Percentiles rank a stretch among this genome's conserved stretches.
Evolutionary conservation across 2,113 vertebrate genomes (phyloP).

Genomic region (Verasper variegatus): DNA sequence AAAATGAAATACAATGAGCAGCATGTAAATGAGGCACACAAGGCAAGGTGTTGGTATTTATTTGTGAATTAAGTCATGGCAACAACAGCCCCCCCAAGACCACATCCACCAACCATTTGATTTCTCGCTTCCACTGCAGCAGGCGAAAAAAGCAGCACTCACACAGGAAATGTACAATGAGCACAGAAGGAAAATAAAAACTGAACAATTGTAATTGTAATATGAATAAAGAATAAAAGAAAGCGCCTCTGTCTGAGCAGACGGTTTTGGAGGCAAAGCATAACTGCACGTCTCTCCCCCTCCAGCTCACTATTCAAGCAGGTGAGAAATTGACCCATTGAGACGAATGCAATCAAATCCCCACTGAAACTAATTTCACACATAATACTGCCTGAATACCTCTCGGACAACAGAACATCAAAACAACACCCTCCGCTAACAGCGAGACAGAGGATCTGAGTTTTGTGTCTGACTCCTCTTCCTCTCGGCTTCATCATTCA

Average conservation of each 20-base stretch:
- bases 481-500: too few relatives aligned
- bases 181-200: not conserved
- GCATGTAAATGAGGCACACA: conserved; percentile 47
- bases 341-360: conserved; percentile 2
- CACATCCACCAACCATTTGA: not conserved
- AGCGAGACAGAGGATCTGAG: not conserved
- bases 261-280: not conserved
- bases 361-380: not conserved
- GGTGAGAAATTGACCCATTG: not conserved
- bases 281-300: not conserved
- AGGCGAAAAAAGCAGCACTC: not conserved
- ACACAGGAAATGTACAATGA: not conserved
- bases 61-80: conserved; percentile 40
- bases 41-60: conserved; percentile 36
- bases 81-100: conserved; percentile 13
- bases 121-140: not conserved
- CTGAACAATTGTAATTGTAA: not conserved
- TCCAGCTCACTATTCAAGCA: not conserved
- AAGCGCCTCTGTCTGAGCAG: not conserved
- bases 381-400: not conserved
- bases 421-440: not conserved
- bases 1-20: conserved; percentile 31
- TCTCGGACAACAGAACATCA: not conserved
- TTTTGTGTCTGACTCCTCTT: not conserved
- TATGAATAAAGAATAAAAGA: not conserved